A percentile compares a stretch with the other conserved stretches of the same genome.
These are phyloP conservation scores for Frankliniella intonsa DNA, from an alignment of 2,888 invertebrate genomes.

Conservation along the genomic window DNA sequence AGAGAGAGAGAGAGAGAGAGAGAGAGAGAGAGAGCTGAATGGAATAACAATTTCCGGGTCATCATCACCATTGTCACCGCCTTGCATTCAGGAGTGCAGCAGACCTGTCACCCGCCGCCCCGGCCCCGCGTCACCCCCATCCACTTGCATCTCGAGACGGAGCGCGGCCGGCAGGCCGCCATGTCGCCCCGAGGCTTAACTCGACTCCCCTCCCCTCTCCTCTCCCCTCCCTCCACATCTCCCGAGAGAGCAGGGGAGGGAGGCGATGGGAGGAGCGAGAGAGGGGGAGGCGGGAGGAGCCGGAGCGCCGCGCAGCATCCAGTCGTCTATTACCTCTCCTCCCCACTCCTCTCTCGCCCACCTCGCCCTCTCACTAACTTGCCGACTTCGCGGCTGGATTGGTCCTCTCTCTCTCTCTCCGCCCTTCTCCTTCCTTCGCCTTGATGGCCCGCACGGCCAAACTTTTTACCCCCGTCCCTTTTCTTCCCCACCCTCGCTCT, in stretches of 20 bases:
- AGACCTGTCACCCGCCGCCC: no score
- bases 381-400: slow-evolving; percentile 23
- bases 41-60: no score
- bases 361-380: slow-evolving; percentile 12
- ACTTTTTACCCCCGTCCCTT: background rate
- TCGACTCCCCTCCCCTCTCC: background rate
- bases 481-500: slow-evolving; percentile 34
- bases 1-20: background rate
- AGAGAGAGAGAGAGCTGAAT: background rate
- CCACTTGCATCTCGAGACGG: no score
- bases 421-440: background rate
- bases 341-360: background rate
- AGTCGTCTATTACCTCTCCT: background rate
- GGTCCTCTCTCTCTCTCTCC: slow-evolving; percentile 28
- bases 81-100: no score
- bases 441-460: background rate
- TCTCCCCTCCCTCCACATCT: background rate
- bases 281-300: background rate
- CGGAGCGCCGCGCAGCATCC: background rate
- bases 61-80: no score
- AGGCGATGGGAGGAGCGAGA: background rate
- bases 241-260: background rate
- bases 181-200: no score
- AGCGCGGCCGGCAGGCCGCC: no score
- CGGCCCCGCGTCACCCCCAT: no score